These are phyloP conservation scores for Chouioia cunea DNA, from an alignment of 2,888 invertebrate genomes.

Conservation along the genomic window DNA sequence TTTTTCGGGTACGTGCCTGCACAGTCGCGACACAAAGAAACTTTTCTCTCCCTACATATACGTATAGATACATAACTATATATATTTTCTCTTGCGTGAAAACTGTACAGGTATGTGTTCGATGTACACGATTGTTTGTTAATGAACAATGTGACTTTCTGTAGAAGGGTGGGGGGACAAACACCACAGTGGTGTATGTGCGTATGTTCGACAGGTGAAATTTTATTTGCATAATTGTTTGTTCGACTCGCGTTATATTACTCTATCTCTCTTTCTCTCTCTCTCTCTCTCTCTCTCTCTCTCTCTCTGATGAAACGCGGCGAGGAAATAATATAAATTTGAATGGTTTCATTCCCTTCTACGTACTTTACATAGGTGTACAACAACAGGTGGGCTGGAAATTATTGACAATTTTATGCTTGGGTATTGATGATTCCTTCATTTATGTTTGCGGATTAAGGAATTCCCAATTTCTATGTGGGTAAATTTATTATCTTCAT, in stretches of 20 bases:
- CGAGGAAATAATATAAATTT: background rate
- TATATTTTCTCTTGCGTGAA: constrained; percentile 21
- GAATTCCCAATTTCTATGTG: too few relatives aligned
- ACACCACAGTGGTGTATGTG: too few relatives aligned
- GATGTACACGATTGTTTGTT: constrained; percentile 39
- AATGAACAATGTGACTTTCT: constrained; percentile 32
- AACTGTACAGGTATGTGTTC: constrained; percentile 33
- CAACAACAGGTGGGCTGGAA: constrained; percentile 5
- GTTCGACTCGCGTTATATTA: too few relatives aligned
- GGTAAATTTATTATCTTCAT: too few relatives aligned
- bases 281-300: too few relatives aligned
- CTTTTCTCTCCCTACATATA: constrained; percentile 13
- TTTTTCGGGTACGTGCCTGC: constrained; percentile 30
- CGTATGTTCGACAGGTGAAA: constrained; percentile 30
- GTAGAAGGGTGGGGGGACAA: too few relatives aligned
- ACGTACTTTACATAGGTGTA: background rate
- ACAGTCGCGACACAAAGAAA: constrained; percentile 24
- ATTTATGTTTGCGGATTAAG: too few relatives aligned
- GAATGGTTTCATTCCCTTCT: too few relatives aligned
- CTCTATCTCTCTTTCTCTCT: too few relatives aligned
- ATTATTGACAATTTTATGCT: background rate
- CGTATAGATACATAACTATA: background rate
- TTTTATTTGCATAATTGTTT: constrained; percentile 47
- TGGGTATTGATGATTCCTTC: too few relatives aligned
- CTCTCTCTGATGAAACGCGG: background rate